Base-by-base conservation (phyloP, 2,888 invertebrate genomes). In the Alloplasta piceator region DNA sequence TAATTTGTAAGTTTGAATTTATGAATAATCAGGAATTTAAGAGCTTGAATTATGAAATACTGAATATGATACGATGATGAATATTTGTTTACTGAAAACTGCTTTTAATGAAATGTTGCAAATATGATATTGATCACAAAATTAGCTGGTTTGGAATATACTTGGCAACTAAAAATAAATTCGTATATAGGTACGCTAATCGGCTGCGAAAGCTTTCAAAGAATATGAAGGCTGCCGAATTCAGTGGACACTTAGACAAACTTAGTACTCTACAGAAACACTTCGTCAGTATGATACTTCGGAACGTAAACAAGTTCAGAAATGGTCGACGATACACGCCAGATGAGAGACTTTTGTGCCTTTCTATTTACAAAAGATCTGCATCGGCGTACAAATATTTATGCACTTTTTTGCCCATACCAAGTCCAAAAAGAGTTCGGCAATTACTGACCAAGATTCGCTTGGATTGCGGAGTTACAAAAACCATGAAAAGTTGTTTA, bases 321-420 rank as follows among this genome's bases (percentile, higher is more conserved):
- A 68, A 50, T 39, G 71, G 60, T 26, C 41, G 71, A 48, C 71
- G 73, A 52, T 64, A 55, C 43, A 73, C 73, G 14, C 12, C 7
- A 12, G 73, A 73, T 50, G 64, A 73, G 55, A 73, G 38, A 74
- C n/a, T 74, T 56, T 66, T 64, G 56, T 64, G 64, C 56, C 56
- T 74, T n/a, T 66, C 56, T 43, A 74, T 66, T 41, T 66, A 55
- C 43, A 74, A 74, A 66, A 55, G 73, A 52, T 73, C 52, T 48
- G 55, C 64, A 64, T 52, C 63, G 5, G 41, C 56, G 6, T 74
- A 74, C 26, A 16, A 56, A 43, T 66, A 74, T 74, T 43, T 56
- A 43, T 14, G 46, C 26, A 41, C 56, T 66, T 66, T 74, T 26
- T 64, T 56, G 10, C 56, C 74, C n/a, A 9, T 74, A 41, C 56